A percentile compares a stretch with the other conserved stretches of the same genome.
Evolutionary conservation across 92 coral and sea anemone genomes (phyloP).

Genomic region (Palythoa heliodiscus): DNA sequence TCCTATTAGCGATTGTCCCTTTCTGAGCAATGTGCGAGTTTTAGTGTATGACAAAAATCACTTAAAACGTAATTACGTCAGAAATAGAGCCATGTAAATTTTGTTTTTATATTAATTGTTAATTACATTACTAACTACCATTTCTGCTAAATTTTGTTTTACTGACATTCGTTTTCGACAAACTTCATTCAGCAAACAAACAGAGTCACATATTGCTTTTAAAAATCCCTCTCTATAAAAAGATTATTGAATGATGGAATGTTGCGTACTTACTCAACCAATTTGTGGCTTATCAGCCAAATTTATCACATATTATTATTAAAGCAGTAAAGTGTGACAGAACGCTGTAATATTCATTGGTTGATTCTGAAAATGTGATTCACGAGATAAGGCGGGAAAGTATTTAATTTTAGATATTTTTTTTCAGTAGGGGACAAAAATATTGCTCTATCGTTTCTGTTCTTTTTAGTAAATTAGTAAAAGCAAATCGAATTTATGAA

Average conservation of each 20-base stretch:
- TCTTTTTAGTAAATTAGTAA: not conserved
- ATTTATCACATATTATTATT: not conserved
- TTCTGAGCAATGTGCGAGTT: not conserved
- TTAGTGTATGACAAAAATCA: not conserved
- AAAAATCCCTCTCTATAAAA: not conserved
- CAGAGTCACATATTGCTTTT: not conserved
- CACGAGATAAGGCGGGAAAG: not conserved
- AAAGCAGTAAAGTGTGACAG: not conserved
- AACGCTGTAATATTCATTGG: not conserved
- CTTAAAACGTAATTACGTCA: not conserved
- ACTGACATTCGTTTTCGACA: not conserved
- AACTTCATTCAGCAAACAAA: not conserved
- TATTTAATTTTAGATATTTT: not conserved
- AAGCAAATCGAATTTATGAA: not conserved
- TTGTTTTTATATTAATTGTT: slow-evolving; percentile 22
- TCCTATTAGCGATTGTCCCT: not conserved
- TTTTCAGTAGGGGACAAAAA: not conserved
- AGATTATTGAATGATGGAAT: no score
- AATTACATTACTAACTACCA: slow-evolving; percentile 47
- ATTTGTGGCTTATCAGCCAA: not conserved
- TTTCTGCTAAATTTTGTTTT: not conserved
- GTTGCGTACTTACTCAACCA: no score
- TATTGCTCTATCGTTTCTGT: not conserved
- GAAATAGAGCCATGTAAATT: slow-evolving; percentile 13
- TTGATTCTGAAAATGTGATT: not conserved